Conservation (phyloP, 1,140 invertebrate species). For the Bombus impatiens region DNA sequence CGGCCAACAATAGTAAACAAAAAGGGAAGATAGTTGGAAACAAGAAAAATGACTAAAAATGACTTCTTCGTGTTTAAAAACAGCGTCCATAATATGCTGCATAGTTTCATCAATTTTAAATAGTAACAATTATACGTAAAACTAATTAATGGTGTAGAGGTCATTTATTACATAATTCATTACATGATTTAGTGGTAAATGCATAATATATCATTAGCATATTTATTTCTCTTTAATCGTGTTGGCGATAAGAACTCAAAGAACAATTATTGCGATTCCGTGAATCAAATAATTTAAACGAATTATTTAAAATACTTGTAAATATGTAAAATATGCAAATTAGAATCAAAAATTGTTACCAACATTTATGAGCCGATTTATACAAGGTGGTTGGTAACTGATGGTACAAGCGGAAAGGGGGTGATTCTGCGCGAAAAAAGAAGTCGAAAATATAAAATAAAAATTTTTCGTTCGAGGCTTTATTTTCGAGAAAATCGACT, state of each 20-base stretch:
- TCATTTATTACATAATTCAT: neutral
- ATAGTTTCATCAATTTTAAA: neutral
- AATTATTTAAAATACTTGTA: too few species aligned
- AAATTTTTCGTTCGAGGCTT: too few species aligned
- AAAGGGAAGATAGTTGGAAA: too few species aligned
- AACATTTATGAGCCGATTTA: conserved; percentile 17
- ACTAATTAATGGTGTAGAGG: neutral
- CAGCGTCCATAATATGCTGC: neutral
- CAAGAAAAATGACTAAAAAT: too few species aligned
- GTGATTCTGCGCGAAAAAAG: too few species aligned
- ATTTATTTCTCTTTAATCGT: neutral
- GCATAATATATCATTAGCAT: neutral
- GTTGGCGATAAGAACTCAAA: neutral
- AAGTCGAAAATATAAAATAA: too few species aligned
- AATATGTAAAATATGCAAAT: neutral
- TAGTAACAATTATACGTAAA: neutral
- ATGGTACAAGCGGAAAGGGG: too few species aligned
- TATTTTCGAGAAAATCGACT: too few species aligned
- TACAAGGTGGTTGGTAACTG: too few species aligned
- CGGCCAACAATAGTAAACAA: too few species aligned
- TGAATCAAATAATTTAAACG: conserved; percentile 15
- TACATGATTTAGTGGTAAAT: neutral
- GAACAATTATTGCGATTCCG: conserved; percentile 1
- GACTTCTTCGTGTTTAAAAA: too few species aligned
- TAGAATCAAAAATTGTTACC: neutral